Evolutionary conservation across 2,888 invertebrate genomes (phyloP).

Genomic region (Drosophila paramelanica): DNA sequence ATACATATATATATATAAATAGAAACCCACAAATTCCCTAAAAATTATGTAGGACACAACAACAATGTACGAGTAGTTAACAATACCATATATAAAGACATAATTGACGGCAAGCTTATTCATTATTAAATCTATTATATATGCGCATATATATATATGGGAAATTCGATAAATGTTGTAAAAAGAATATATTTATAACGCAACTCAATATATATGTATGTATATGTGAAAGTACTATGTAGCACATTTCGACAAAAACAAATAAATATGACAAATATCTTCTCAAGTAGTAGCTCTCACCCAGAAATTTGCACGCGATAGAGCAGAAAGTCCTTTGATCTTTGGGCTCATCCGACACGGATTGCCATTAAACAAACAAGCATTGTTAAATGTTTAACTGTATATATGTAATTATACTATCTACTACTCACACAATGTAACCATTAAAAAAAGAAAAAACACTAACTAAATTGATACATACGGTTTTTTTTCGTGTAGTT

Average conservation of each 20-base stretch:
- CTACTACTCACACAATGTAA: conserved; percentile 26
- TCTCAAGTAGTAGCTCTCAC: conserved; percentile 37
- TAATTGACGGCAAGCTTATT: conserved; percentile 26
- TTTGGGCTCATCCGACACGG: conserved; percentile 10
- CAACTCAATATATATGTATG: conserved; percentile 32
- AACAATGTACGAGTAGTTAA: conserved; percentile 50
- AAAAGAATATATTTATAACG: conserved; percentile 45
- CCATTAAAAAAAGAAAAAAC: conserved; percentile 11
- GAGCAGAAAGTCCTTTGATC: conserved; percentile 14
- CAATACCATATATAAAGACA: conserved; percentile 37
- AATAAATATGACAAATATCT: conserved; percentile 16
- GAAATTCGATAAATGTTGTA: conserved; percentile 73
- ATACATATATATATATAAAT: conserved; percentile 4
- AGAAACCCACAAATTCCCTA: conserved; percentile 2
- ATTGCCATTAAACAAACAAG: conserved; percentile 45
- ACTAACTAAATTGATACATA: conserved; percentile 18
- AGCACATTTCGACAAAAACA: conserved; percentile 34
- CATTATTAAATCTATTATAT: conserved; percentile 23
- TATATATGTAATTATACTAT: conserved; percentile 71
- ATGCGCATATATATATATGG: conserved; percentile 41
- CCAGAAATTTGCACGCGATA: conserved; percentile 34
- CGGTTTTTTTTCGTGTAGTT: conserved; percentile 32
- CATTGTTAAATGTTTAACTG: conserved; percentile 66
- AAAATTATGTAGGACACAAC: conserved; percentile 38
- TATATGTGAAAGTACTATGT: conserved; percentile 31